These are phyloP conservation scores for Orthosia gothica DNA, from an alignment of 2,888 invertebrate species.

Conservation along the genomic window DNA sequence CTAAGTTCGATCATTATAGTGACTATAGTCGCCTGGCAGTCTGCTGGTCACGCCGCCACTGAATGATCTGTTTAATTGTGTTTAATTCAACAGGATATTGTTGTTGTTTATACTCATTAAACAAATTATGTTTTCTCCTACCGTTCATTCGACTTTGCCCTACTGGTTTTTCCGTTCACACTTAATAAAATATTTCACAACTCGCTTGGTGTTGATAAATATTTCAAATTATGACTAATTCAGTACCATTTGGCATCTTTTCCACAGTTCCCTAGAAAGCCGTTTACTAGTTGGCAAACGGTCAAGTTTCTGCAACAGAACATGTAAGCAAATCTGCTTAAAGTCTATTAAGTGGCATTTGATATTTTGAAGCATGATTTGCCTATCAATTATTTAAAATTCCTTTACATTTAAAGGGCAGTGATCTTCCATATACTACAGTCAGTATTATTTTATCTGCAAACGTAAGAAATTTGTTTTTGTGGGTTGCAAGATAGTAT, in stretches of 20 bases:
- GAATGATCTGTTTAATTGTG: conserved; percentile 48
- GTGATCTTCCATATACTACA: background rate
- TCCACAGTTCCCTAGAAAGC: background rate
- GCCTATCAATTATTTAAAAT: conserved; percentile 2
- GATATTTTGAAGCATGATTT: conserved; percentile 14
- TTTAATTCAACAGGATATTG: conserved; percentile 56
- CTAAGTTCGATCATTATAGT: background rate
- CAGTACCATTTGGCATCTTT: background rate
- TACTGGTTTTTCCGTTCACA: conserved; percentile 28
- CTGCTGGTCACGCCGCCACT: conserved; percentile 33
- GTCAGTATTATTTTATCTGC: background rate
- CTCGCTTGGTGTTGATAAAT: background rate
- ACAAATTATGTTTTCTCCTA: conserved; percentile 24
- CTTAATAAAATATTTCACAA: conserved; percentile 23
- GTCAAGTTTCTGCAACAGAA: background rate
- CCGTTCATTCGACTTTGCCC: conserved; percentile 32
- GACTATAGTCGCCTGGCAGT: conserved; percentile 20
- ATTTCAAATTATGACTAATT: background rate
- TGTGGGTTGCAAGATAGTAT: no score
- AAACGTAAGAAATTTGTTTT: background rate
- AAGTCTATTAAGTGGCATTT: conserved; percentile 5
- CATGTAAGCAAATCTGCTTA: background rate
- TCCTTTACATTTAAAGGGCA: background rate
- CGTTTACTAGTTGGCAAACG: conserved; percentile 2
- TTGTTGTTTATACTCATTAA: conserved; percentile 46